phyloP scores from a whole-genome alignment of 2,797 vertebrate species.

The Leptatherina wallacei region DNA sequence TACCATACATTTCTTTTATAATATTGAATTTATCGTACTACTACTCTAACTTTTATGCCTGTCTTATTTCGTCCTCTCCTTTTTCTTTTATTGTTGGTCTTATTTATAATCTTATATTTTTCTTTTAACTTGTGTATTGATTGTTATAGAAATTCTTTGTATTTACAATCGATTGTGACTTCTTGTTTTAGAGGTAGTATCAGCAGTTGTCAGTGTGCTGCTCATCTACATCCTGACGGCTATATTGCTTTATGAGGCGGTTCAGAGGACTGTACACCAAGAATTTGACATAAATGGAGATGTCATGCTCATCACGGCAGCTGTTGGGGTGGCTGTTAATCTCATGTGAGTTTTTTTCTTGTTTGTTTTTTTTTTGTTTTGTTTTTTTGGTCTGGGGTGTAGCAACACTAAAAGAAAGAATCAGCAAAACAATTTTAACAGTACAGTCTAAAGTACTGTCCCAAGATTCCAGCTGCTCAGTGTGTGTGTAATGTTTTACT shows the following conservation, averaged over 20 bases:
- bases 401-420: not conserved
- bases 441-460: conserved; percentile 19
- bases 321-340: conserved; percentile 95
- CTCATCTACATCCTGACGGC: conserved; percentile 94
- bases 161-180: conserved; percentile 33
- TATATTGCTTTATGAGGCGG: conserved; percentile 91
- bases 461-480: not conserved
- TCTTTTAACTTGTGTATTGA: no score
- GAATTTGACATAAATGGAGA: conserved; percentile 97
- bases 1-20: no score
- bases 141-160: not conserved
- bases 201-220: conserved; percentile 92
- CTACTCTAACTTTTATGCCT: not conserved
- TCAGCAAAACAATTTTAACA: not conserved
- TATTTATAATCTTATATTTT: no score
- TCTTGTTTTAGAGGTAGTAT: conserved; percentile 90
- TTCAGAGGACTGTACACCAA: conserved; percentile 92
- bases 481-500: conserved; percentile 23
- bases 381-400: no score
- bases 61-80: not conserved
- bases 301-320: conserved; percentile 97
- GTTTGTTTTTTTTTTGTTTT: no score
- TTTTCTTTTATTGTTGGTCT: not conserved
- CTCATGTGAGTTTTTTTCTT: conserved; percentile 86
- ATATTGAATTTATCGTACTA: no score